Base-by-base conservation (phyloP, 1,140 invertebrate species). In the Apis laboriosa region DNA sequence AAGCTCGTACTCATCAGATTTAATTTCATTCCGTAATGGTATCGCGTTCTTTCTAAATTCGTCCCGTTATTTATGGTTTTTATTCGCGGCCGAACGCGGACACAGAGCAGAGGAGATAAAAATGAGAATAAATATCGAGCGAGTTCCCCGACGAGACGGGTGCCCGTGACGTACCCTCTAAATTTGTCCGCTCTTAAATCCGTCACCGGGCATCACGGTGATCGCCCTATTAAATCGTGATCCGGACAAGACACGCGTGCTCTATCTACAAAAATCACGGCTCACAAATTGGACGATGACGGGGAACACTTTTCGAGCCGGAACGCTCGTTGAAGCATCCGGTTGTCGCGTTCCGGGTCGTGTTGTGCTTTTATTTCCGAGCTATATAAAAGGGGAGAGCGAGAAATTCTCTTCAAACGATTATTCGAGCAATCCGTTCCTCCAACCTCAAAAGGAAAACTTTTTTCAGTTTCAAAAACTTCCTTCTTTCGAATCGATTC, bases 181-280 rank as follows among this genome's bases (percentile, higher is more conserved):
- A 91, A 90, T 91, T 86, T 66, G 77, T 86, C 84, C 85, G 75
- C 84, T 86, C 70, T 91, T 91, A 91, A 90, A 90, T 88, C 85
- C 85, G 83, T 91, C 88, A 87, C 81, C 83, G 84, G 79, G 84
- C 74, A 88, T 90, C 90, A 88, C 82, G 70, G 56, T 84, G 84
- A 90, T 91, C 84, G 87, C 68, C 85, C 70, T 86, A 89, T 90
- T 91, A 90, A 73, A 90, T 88, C 84, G 88, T 82, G 84, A 84
- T 80, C 56, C 80, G 49, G 28, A n/a, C 51, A 61, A 24, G 73
- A 63, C 15, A 67, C 66, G 68, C 73, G 67, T 53, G 67, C 49
- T 8, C 73, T 68, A 64, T 70, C 66, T 34, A 53, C 19, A 71
- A 84, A 84, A 72, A 77, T 75, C 60, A 64, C 43, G 43, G 61